These are phyloP conservation scores for Conger conger DNA, from an alignment of 2,113 vertebrate species.

Conservation along the genomic window DNA sequence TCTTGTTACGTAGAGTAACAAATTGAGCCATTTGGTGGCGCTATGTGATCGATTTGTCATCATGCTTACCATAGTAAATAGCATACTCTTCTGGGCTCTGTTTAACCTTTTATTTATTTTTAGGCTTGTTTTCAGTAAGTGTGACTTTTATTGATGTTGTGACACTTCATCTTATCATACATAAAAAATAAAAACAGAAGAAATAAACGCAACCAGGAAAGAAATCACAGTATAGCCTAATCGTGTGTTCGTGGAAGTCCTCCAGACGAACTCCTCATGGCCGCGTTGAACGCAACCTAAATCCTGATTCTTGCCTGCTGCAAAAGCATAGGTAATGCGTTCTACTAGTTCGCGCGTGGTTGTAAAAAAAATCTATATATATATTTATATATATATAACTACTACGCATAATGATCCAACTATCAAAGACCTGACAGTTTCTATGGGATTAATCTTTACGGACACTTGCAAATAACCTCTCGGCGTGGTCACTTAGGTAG, in stretches of 20 bases:
- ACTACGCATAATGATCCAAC: neutral
- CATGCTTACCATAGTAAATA: constrained; percentile 13
- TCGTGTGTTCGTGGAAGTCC: neutral
- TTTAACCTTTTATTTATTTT: constrained; percentile 11
- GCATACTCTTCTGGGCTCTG: neutral
- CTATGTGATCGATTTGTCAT: neutral
- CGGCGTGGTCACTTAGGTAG: neutral
- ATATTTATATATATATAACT: neutral
- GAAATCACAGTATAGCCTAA: neutral
- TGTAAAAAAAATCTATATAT: neutral
- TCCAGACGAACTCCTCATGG: constrained; percentile 14
- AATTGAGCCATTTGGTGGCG: constrained; percentile 12
- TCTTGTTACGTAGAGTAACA: neutral
- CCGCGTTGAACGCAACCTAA: constrained; percentile 10
- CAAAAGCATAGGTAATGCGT: neutral
- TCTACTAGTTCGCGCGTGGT: neutral
- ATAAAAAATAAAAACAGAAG: neutral
- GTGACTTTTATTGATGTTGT: constrained; percentile 8
- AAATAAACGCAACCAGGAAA: neutral
- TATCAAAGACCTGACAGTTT: neutral
- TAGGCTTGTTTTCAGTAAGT: constrained; percentile 10
- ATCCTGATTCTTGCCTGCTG: constrained; percentile 5
- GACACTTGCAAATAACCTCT: neutral
- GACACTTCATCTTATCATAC: neutral
- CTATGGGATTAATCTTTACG: neutral